Base-by-base conservation (phyloP, 2,113 vertebrate species). In the Pedetes capensis region DNA sequence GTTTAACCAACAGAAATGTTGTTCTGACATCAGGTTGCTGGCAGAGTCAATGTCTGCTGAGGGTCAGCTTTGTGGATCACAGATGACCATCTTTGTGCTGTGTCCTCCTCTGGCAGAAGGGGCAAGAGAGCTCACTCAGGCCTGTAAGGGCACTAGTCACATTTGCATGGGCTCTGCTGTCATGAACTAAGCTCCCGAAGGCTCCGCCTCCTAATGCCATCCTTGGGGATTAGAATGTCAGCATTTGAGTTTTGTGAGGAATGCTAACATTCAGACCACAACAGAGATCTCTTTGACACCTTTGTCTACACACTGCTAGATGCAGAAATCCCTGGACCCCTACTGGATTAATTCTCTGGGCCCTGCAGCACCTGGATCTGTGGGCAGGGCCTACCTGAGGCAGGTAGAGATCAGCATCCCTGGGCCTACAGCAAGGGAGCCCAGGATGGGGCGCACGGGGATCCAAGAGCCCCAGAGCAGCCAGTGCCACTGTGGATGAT, bases 331-430 rank as follows among this genome's bases (percentile, higher is more conserved):
- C 55, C 51, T 8, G 13, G 39, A 9, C 25, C 20, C 4, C 14
- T 57, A 8, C 5, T 6, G 42, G 49, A 13, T 76, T 23, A 53
- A 42, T 64, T 92, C 22, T 32, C 10, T 47, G 63, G 29, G 37
- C 10, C 5, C 3, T 3, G 6, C 11, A 71, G 53, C 6, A 25
- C n/a, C 17, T 14, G 5, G 44, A 20, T n/a, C 11, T 0, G 11
- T 29, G 61, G 64, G 22, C 13, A 1, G n/a, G 10, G 32, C n/a
- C 39, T 25, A 20, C 3, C 44, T 75, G 17, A 25, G 7, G 14
- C 16, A 72, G 27, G 6, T 34, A 6, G 11, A 64, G 9, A 18
- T 37, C 42, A 44, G 3, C 39, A 22, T 64, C 11, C 25, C 71
- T 27, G 55, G 87, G 25, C n/a, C 34, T 66, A 14, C 0, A 4